Conservation (phyloP, 2,113 vertebrate species). For the Agelaius phoeniceus region DNA sequence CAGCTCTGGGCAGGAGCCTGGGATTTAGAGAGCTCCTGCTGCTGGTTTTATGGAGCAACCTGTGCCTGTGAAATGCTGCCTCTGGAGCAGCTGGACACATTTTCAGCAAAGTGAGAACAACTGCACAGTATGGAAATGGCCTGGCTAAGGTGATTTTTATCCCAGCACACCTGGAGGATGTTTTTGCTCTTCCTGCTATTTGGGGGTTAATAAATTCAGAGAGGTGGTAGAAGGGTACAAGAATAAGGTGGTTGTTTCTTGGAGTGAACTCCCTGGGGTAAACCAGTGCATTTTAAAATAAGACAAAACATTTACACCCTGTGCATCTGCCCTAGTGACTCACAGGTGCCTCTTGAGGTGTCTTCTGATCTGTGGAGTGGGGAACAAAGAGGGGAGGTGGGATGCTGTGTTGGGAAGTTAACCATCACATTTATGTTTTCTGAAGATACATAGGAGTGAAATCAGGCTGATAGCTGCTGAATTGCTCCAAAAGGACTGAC, state of each 20-base stretch:
- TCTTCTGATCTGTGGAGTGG: neutral
- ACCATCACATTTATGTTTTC: neutral
- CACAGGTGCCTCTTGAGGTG: fast-evolving
- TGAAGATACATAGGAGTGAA: neutral
- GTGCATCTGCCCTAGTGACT: fast-evolving
- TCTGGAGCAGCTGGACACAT: neutral
- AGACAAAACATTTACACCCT: neutral
- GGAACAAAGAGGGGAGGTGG: too few species aligned
- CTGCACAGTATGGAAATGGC: neutral
- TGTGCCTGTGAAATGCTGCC: neutral
- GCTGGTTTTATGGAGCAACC: neutral
- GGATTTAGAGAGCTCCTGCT: fast-evolving
- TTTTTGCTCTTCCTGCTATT: neutral
- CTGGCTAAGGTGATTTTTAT: neutral
- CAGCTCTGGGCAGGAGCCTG: neutral
- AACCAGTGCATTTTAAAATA: neutral
- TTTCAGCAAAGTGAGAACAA: neutral
- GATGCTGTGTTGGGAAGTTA: neutral
- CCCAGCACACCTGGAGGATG: neutral
- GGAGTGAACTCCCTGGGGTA: neutral
- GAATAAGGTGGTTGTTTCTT: neutral
- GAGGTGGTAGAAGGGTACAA: neutral
- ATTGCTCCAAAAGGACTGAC: neutral
- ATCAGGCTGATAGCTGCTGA: neutral
- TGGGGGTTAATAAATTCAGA: neutral